A percentile compares a stretch with the other conserved stretches of the same genome.
Evolutionary conservation across 2,113 vertebrate genomes (phyloP).

Genomic region (Apaloderma vittatum): DNA sequence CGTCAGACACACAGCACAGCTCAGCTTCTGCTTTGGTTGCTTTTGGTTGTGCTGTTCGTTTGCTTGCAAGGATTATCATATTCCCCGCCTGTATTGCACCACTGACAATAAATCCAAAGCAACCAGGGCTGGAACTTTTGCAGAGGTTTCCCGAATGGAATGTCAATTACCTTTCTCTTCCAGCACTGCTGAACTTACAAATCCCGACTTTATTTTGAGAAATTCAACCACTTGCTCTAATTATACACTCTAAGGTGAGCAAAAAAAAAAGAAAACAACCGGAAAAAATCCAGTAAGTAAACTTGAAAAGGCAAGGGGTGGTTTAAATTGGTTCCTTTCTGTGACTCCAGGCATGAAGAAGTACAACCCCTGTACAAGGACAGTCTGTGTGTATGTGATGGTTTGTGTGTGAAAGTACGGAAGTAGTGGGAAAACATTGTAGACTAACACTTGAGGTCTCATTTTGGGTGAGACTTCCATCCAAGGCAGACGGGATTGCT

Average conservation of each 20-base stretch:
- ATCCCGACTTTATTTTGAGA: conserved; percentile 36
- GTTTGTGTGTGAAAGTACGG: not conserved
- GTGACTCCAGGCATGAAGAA: not conserved
- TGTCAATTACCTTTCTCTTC: conserved; percentile 65
- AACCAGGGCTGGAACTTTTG: conserved; percentile 10
- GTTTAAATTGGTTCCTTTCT: not conserved
- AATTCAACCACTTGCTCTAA: conserved; percentile 38
- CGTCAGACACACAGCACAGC: not conserved
- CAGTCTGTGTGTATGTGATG: not conserved
- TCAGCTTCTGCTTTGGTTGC: not conserved
- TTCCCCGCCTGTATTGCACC: not conserved
- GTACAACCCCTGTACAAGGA: not conserved
- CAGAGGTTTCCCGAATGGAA: conserved; percentile 50
- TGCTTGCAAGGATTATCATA: not conserved
- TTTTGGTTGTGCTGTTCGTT: not conserved
- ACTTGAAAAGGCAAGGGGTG: not conserved
- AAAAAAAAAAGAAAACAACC: not conserved
- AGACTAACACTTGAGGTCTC: not conserved
- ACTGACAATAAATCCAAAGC: conserved; percentile 52
- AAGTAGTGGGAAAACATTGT: not conserved
- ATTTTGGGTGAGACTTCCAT: not conserved
- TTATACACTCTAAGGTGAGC: not conserved
- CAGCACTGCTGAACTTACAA: not conserved
- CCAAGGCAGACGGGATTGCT: not conserved
- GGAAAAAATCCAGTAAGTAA: not conserved